Evolutionary conservation across 2,888 invertebrate species (phyloP), one percentile per base, ranked within the genome.

Genomic region (Ophion ellenae): DNA sequence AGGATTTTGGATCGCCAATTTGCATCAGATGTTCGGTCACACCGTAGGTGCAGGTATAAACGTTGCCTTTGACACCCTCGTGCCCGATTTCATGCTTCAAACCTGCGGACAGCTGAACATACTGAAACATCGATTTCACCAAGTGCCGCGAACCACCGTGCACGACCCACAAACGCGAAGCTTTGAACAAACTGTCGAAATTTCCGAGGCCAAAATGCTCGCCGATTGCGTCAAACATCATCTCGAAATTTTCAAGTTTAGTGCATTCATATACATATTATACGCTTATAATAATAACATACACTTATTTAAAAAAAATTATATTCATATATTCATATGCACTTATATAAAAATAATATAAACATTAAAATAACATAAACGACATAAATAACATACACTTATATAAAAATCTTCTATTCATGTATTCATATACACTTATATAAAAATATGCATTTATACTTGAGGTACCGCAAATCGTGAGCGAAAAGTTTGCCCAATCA

Each of bases 161-260:
- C 24, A 32, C 3, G 88, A 10, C 17, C 10, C 90, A 59, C 82
- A 88, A 1, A 90, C 90, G 32, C 81, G 91, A 14, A 89, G 91
- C 5, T 86, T 90, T 14, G 78, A 91, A 0, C 88, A 89, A 64
- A 69, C 86, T 6, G 20, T 40, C 11, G 53, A 74, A 7, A 17
- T 6, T 20, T 40, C 17, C 1, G 61, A 76, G 63, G 17, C 6
- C 11, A n/a, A 61, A 14, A 4, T 85, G 28, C 47, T 88, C 3
- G 57, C 57, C 17, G 74, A 82, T 6, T 74, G 85, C 28, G 66
- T 87, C 4, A 45, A 84, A 61, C 86, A 86, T 85, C 88, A 88
- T 69, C 76, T 82, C 24, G 66, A 77, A 32, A 86, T 88, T 59
- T 86, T 85, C 74, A 71, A 83, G 88, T 87, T 81, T 32, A 63